phyloP scores from a whole-genome alignment of 2,113 vertebrate species.

The Amphiprion percula region DNA sequence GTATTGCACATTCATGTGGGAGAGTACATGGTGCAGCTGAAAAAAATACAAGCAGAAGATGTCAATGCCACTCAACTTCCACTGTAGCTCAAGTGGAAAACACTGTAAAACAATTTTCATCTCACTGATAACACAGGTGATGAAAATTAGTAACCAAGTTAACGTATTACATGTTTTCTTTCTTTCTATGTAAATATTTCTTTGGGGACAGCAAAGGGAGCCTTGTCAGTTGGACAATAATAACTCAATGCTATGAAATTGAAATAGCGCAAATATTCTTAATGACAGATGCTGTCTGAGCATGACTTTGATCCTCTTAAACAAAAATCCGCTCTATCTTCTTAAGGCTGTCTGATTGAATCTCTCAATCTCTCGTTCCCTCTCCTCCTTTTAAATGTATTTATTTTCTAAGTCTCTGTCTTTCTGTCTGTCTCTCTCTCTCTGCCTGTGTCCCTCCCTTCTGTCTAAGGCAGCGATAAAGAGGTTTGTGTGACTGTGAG shows the following conservation, averaged over 20 bases:
- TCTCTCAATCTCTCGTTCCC: constrained; percentile 26
- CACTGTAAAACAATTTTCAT: constrained; percentile 33
- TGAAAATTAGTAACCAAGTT: constrained; percentile 15
- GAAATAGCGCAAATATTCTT: constrained; percentile 63
- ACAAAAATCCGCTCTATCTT: constrained; percentile 66
- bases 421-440: constrained; percentile 42
- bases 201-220: constrained; percentile 2
- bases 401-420: constrained; percentile 42
- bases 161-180: not conserved
- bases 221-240: constrained; percentile 44
- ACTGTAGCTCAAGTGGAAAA: constrained; percentile 4
- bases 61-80: constrained; percentile 38
- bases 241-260: constrained; percentile 26
- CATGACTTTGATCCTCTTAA: constrained; percentile 69
- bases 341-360: constrained; percentile 65
- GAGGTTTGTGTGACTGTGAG: constrained; percentile 75
- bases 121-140: constrained; percentile 14
- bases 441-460: constrained; percentile 53
- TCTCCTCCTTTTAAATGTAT: constrained; percentile 52
- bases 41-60: constrained; percentile 18
- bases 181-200: constrained; percentile 8
- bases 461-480: constrained; percentile 70
- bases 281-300: constrained; percentile 63
- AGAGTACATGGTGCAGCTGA: not conserved
- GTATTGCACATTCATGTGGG: not conserved